These are phyloP conservation scores for Aspidapion aeneum DNA, from an alignment of 2,888 invertebrate species.

Conservation along the genomic window DNA sequence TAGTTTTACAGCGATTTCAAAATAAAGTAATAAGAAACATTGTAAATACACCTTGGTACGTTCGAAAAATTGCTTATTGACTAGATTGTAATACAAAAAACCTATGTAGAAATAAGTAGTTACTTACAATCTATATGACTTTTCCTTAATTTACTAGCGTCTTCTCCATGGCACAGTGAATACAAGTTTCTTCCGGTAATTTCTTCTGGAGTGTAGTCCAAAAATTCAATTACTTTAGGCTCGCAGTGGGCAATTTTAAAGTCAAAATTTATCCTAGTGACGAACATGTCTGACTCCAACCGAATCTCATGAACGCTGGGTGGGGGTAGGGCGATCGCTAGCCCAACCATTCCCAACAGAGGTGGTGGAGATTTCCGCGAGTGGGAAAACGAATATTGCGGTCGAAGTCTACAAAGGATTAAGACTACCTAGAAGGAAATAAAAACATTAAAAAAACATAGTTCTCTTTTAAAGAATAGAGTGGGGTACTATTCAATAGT, in stretches of 20 bases:
- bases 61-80: too few relatives aligned
- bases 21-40: too few relatives aligned
- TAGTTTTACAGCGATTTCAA: too few relatives aligned
- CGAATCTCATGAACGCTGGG: conserved; percentile 97
- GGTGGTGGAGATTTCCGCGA: conserved; percentile 81
- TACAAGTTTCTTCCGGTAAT: conserved; percentile 91
- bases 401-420: conserved; percentile 85
- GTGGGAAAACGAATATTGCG: conserved; percentile 90
- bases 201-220: conserved; percentile 93
- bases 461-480: too few relatives aligned
- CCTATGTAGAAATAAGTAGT: not conserved
- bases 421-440: conserved; percentile 76
- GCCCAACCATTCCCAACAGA: conserved; percentile 87
- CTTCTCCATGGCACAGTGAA: conserved; percentile 93
- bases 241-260: conserved; percentile 97
- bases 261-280: conserved; percentile 92
- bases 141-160: conserved; percentile 89
- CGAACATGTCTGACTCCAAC: conserved; percentile 94
- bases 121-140: conserved; percentile 92
- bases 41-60: too few relatives aligned
- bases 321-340: conserved; percentile 94
- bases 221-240: conserved; percentile 89
- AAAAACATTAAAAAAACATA: too few relatives aligned
- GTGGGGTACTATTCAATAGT: too few relatives aligned
- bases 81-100: too few relatives aligned